Conservation (phyloP, 2,797 vertebrate species). For the Coracias cyanogaster region DNA sequence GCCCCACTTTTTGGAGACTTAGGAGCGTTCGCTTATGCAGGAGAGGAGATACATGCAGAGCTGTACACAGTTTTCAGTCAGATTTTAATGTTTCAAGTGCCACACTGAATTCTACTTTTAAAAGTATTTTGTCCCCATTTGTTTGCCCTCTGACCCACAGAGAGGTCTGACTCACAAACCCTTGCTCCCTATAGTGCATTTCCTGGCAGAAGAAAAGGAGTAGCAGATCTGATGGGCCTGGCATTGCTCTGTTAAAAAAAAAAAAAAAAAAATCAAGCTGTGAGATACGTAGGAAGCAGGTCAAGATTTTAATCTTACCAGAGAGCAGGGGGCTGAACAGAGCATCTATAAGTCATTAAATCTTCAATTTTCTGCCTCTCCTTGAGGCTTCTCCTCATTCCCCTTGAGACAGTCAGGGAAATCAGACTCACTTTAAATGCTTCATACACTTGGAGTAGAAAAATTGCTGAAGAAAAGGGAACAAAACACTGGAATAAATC, state of each 20-base stretch:
- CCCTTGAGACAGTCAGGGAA: conserved; percentile 17
- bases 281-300: conserved; percentile 25
- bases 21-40: accelerated
- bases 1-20: not conserved
- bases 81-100: not conserved
- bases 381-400: conserved; percentile 25
- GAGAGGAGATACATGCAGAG: not conserved
- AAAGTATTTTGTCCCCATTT: conserved; percentile 4
- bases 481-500: not conserved
- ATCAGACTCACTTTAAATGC: conserved; percentile 14
- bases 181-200: not conserved
- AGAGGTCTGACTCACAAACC: not conserved
- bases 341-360: conserved; percentile 59
- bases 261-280: not conserved
- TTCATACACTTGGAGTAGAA: not conserved
- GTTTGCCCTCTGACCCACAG: not conserved
- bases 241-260: not conserved
- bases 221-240: accelerated
- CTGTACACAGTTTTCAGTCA: not conserved
- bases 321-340: not conserved
- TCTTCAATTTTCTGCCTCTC: conserved; percentile 65
- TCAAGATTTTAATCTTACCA: conserved; percentile 55
- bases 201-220: not conserved
- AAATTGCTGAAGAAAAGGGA: not conserved
- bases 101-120: not conserved